Evolutionary conservation across 1,140 invertebrate species (phyloP).

Genomic region (Brachionus manjavacas): DNA sequence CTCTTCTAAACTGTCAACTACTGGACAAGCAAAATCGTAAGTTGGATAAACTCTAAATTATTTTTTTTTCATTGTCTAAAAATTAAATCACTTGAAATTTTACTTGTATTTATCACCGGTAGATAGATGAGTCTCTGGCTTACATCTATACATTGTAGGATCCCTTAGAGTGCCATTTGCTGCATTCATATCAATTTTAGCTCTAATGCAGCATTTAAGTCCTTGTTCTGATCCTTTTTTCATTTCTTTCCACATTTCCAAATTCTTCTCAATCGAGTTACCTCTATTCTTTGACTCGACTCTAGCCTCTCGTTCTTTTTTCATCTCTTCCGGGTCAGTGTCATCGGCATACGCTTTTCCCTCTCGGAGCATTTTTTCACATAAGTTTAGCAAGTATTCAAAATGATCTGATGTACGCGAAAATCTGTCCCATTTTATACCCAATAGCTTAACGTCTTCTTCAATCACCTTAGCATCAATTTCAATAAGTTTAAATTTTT

Average conservation of each 20-base stretch:
- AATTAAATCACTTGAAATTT: slow-evolving; percentile 17
- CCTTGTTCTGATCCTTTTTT: slow-evolving; percentile 73
- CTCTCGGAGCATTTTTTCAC: slow-evolving; percentile 79
- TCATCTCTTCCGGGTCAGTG: slow-evolving; percentile 88
- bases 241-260: slow-evolving; percentile 92
- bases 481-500: no score
- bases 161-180: slow-evolving; percentile 93
- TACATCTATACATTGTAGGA: slow-evolving; percentile 99
- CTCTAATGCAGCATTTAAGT: slow-evolving; percentile 81
- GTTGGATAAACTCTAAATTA: slow-evolving; percentile 86
- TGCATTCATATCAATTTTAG: slow-evolving; percentile 95
- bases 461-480: slow-evolving; percentile 71
- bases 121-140: slow-evolving; percentile 82
- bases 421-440: slow-evolving; percentile 86
- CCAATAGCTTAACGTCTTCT: slow-evolving; percentile 82
- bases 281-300: slow-evolving; percentile 77
- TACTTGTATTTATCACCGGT: slow-evolving; percentile 94
- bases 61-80: slow-evolving; percentile 47
- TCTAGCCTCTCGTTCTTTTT: slow-evolving; percentile 82
- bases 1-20: slow-evolving; percentile 91
- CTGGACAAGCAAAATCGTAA: slow-evolving; percentile 98
- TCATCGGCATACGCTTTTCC: slow-evolving; percentile 93
- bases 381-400: slow-evolving; percentile 78
- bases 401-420: slow-evolving; percentile 96
- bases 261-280: slow-evolving; percentile 79